Evolutionary conservation across 2,113 vertebrate genomes (phyloP), one percentile per base, ranked within the genome.

Genomic region (Mesitornis unicolor): DNA sequence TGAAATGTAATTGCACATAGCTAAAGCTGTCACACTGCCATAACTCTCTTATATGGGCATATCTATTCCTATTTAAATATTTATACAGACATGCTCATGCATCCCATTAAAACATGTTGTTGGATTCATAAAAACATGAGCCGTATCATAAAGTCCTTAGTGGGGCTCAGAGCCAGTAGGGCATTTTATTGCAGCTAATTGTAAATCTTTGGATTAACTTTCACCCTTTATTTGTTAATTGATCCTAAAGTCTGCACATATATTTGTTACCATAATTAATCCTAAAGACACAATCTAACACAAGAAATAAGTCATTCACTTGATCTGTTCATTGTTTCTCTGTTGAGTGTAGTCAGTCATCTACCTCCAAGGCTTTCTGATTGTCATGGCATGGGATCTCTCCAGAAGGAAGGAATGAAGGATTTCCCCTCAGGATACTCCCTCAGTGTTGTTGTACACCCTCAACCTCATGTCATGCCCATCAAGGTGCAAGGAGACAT

Each of bases 401-500:
- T 29, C 40, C 33, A 61, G 45, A 35, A 65, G 36, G 57, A 54
- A 51, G 13, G 7, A 56, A 40, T 33, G 35, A 61, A 87, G 61
- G 40, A 21, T 70, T 87, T 84, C 21, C 45, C 25, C 14, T 56
- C 25, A 56, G 57, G 26, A 70, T n/a, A 26, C 29, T n/a, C 24
- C 43, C 31, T 43, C 25, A 16, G 33, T 19, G 9, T 11, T 69
- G 43, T 14, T 65, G 50, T 26, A 54, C 12, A 16, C 28, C 24
- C 40, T 90, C 63, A 75, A 68, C 51, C 31, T 70, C 0, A 0
- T 0, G 0, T 48, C 35, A 3, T 28, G 28, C 25, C 61, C 1
- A 1, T 21, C 1, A 1, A 40, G 18, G 13, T 18, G 35, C 35
- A 40, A 65, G 71, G 31, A 79, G 22, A 29, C 14, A 3, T 10